Base-by-base conservation (phyloP, 2,113 vertebrate species). In the Neodontobutis hainanensis region DNA sequence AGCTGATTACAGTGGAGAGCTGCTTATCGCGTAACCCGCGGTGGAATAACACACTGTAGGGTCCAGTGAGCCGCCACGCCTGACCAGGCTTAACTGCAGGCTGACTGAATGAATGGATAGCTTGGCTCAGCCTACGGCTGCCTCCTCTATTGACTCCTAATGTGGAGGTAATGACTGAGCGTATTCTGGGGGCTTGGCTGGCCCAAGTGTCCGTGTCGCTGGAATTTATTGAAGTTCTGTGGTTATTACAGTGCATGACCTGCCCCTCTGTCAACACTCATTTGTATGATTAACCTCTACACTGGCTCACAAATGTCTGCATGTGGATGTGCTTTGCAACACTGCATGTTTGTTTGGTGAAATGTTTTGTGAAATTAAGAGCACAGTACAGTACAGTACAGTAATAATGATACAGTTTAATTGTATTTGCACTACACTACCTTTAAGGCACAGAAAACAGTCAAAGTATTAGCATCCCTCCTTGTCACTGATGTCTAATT, bases 1-100 rank as follows among this genome's bases (percentile, higher is more conserved):
- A 91, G 91, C 82, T 90, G 91, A 93, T 92, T 90, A 90, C 77
- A 86, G 88, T 88, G 85, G 87, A 92, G 87, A 87, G 87, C 84
- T 81, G 82, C 89, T 91, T 87, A 86, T 87, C 82, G 75, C 80
- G 85, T 87, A 86, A 90, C 83, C 86, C 55, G 19, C 53, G 76
- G 66, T 83, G 72, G 72, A 85, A 87, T 76, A 87, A 83, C 85
- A 81, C 70, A 70, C 69, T 70, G 83, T 65, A 61, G 76, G 75
- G 77, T 70, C 68, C 73, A 58, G 74, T 12, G 78, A 88, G 61
- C 61, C 15, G 78, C 80, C 80, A 86, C 78, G 81, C 85, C 65
- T 89, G 78, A 88, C 73, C 78, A 63, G 36, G 77, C 83, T 81
- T 75, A 78, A 82, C 80, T 77, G 81, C 61, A 10, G 47, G 70